phyloP scores from a whole-genome alignment of 1,140 invertebrate genomes.

The Eciton burchellii region DNA sequence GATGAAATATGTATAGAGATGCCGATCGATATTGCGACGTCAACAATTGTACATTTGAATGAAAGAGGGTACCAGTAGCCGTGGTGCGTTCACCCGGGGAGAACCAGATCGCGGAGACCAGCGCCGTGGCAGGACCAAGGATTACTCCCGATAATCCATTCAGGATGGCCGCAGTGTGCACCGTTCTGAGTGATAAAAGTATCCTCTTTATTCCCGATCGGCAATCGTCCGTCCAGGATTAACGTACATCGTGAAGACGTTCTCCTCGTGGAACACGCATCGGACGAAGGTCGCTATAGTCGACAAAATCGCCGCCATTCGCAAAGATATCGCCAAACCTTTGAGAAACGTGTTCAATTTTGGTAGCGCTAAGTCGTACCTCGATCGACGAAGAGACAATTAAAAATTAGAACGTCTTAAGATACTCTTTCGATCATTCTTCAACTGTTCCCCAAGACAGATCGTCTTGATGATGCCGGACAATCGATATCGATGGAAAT shows the following conservation, averaged over 20 bases:
- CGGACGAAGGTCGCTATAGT: conserved; percentile 74
- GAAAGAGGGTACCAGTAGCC: conserved; percentile 77
- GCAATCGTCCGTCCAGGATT: neutral
- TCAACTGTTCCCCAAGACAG: too few species aligned
- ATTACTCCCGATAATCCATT: conserved; percentile 81
- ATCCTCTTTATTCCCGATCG: conserved; percentile 16
- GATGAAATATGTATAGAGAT: neutral
- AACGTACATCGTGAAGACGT: conserved; percentile 73
- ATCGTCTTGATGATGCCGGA: too few species aligned
- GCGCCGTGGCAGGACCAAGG: conserved; percentile 78
- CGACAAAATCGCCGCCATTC: conserved; percentile 72
- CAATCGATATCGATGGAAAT: too few species aligned
- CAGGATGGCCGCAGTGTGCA: conserved; percentile 78
- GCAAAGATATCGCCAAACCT: conserved; percentile 72
- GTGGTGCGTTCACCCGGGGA: conserved; percentile 80
- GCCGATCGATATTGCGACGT: too few species aligned
- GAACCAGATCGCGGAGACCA: conserved; percentile 83
- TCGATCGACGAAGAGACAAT: too few species aligned
- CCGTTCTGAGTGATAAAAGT: conserved; percentile 72
- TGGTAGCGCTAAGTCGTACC: neutral
- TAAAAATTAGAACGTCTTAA: neutral
- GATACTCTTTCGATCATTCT: too few species aligned
- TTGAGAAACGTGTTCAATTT: neutral
- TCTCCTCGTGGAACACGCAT: conserved; percentile 72
- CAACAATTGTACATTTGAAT: too few species aligned